Base-by-base conservation (phyloP, 2,113 vertebrate genomes). In the Gadus macrocephalus region DNA sequence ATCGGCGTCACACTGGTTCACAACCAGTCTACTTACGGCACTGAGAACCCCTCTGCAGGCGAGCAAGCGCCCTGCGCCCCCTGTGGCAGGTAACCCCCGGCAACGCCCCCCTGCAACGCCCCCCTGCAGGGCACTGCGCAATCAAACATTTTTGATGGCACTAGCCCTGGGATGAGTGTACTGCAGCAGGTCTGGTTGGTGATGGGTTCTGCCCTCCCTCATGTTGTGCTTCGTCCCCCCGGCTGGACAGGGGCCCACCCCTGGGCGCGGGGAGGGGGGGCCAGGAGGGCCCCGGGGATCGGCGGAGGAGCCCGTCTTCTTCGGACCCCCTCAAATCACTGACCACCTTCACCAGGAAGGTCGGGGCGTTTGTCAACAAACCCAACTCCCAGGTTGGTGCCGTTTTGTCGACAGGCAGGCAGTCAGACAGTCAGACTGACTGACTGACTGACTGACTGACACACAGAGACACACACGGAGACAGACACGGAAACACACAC, bases 351-450 rank as follows among this genome's bases (percentile, higher is more conserved):
- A 92, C 95, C 2, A 91, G 96, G 81, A 98, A 98, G 85, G 94
- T 96, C 22, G 96, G 97, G 74, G 97, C 97, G 53, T 98, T 99
- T 77, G 96, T 98, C 83, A 98, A 96, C 84, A 98, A 97, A 86
- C 93, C 96, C 70, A 89, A 92, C 86, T 92, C 93, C 75, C 96
- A 97, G 95, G 97, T 99, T 7, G 12, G 42, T 49, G 42, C 42
- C 11, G 12, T 12, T 12, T 11, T 11, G 6, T 42, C 6, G 4
- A 42, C 38, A 6, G 2, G 5, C 5, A 25, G 25, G 2, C 25
- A 25, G 25, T 2, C 25, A 25, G 20, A 20, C 25, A 25, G 25
- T 1, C 25, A 1, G 25, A 25, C 25, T 2, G 2, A 25, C 25
- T 2, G 2, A 25, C 25, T 2, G 25, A 25, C 20, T 20, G 20